Conservation (phyloP, 2,113 vertebrate species). For the Nycticryphes semicollaris region DNA sequence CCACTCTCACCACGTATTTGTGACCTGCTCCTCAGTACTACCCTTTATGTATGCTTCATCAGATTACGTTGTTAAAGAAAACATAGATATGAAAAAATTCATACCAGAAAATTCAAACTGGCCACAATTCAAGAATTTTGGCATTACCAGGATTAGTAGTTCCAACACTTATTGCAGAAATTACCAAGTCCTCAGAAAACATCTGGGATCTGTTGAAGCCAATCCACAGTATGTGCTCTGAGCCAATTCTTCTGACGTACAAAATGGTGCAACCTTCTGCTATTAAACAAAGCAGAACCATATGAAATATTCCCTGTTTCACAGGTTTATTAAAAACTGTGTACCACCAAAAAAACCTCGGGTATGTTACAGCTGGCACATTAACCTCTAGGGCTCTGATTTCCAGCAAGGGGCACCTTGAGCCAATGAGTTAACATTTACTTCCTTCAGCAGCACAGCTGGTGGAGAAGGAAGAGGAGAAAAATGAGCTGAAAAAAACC, state of each 20-base stretch:
- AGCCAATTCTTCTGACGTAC: background rate
- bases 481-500: background rate
- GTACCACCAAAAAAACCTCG: background rate
- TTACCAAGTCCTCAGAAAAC: background rate
- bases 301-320: background rate
- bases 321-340: constrained; percentile 8
- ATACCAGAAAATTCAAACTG: background rate
- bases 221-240: background rate
- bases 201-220: constrained; percentile 3
- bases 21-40: background rate
- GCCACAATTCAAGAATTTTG: background rate
- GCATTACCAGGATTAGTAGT: background rate
- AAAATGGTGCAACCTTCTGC: constrained; percentile 22
- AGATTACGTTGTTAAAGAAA: background rate
- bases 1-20: background rate
- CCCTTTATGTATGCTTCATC: background rate
- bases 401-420: background rate
- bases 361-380: background rate
- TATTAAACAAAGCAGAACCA: background rate
- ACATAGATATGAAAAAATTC: background rate
- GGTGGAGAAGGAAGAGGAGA: background rate
- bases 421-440: background rate
- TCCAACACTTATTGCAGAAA: background rate
- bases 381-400: background rate
- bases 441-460: background rate